These are phyloP conservation scores for Hypocryptadius cinnamomeus DNA, from an alignment of 2,113 vertebrate genomes.

Conservation along the genomic window DNA sequence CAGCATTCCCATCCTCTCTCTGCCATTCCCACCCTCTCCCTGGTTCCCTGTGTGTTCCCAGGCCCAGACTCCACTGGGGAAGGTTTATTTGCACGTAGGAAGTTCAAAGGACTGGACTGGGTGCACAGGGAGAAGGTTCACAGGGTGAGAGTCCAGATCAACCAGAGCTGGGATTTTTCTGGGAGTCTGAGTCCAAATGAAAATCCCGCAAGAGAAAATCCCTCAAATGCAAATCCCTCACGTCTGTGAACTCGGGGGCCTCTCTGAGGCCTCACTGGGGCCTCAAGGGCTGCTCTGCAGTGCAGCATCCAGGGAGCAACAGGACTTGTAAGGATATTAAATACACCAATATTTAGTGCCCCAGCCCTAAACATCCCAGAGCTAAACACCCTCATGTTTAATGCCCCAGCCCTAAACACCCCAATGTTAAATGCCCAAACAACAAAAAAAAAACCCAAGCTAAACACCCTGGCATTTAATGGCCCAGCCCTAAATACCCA, in stretches of 20 bases:
- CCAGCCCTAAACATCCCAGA: neutral
- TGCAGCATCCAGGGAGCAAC: neutral
- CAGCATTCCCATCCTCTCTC: neutral
- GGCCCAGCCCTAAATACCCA: neutral
- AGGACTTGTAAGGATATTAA: neutral
- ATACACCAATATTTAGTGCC: accelerated
- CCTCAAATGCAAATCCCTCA: neutral
- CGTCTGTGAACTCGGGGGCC: neutral
- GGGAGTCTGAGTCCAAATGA: neutral
- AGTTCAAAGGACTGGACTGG: neutral
- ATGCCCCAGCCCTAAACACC: neutral
- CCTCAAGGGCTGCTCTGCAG: neutral
- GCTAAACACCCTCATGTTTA: neutral
- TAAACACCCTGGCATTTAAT: neutral
- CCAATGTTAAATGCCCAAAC: neutral
- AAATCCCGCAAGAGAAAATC: neutral
- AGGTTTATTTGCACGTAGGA: neutral
- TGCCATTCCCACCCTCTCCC: neutral
- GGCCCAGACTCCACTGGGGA: neutral
- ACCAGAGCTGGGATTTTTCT: neutral
- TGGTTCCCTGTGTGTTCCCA: neutral
- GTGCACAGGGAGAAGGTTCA: neutral
- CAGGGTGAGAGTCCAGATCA: neutral
- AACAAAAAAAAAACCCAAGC: neutral
- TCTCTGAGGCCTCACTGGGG: neutral